Percentiles rank a stretch among this genome's conserved stretches.
phyloP scores from a whole-genome alignment of 2,113 vertebrate species.

The Anarrhichthys ocellatus region DNA sequence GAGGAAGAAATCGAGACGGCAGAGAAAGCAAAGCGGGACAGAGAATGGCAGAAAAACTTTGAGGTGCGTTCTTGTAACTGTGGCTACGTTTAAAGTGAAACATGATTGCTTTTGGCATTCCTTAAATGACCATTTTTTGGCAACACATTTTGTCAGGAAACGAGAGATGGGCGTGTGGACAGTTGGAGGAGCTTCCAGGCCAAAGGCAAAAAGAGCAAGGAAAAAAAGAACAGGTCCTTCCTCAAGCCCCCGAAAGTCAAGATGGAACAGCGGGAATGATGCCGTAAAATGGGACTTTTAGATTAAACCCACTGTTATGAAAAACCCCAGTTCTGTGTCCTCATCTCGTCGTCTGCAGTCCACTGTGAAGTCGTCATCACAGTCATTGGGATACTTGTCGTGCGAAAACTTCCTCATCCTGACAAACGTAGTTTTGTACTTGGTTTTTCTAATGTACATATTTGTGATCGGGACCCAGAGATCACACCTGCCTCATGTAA shows the following conservation, averaged over 20 bases:
- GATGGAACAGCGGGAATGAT: conserved; percentile 93
- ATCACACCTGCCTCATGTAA: conserved; percentile 40
- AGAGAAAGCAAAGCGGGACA: conserved; percentile 94
- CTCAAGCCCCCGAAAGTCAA: conserved; percentile 99
- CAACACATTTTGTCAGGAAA: conserved; percentile 83
- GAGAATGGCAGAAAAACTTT: conserved; percentile 99
- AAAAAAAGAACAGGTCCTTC: conserved; percentile 97
- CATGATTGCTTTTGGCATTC: not conserved
- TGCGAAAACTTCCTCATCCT: conserved; percentile 25
- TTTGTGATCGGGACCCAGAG: conserved; percentile 64
- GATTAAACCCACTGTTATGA: conserved; percentile 33
- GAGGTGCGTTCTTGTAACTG: conserved; percentile 83
- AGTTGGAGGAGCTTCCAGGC: conserved; percentile 98
- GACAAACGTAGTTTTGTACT: conserved; percentile 73
- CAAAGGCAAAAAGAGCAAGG: conserved; percentile 96
- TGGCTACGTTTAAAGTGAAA: not conserved
- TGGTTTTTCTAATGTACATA: conserved; percentile 78
- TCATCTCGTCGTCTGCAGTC: conserved; percentile 56
- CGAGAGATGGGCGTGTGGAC: conserved; percentile 96
- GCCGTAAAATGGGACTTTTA: conserved; percentile 52
- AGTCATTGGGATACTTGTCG: conserved; percentile 28
- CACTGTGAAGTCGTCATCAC: conserved; percentile 40
- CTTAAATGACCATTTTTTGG: not conserved
- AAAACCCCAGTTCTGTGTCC: conserved; percentile 28
- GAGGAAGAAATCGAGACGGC: conserved; percentile 97